These are phyloP conservation scores for Eustalomyia histrio DNA, from an alignment of 2,888 invertebrate species.

Conservation along the genomic window DNA sequence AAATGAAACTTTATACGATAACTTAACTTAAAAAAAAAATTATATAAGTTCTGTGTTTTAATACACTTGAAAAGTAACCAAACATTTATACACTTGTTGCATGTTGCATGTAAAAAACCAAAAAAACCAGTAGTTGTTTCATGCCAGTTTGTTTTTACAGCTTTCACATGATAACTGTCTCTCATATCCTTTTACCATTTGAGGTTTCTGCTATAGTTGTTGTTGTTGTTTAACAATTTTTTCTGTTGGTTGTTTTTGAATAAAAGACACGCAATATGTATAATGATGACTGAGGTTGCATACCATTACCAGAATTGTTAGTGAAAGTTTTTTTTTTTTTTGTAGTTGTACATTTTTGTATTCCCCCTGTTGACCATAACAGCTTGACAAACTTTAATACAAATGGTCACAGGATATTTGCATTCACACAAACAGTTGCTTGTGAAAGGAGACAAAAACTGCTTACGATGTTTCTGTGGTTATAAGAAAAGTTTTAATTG, in stretches of 20 bases:
- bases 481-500: slow-evolving; percentile 55
- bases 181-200: slow-evolving; percentile 38
- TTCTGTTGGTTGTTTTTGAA: slow-evolving; percentile 16
- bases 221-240: neutral
- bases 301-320: slow-evolving; percentile 44
- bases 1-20: neutral
- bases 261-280: slow-evolving; percentile 41
- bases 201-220: slow-evolving; percentile 29
- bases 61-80: neutral
- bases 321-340: slow-evolving; percentile 53
- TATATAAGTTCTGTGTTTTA: neutral
- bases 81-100: slow-evolving; percentile 38
- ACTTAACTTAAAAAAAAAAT: neutral
- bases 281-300: slow-evolving; percentile 56
- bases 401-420: slow-evolving; percentile 24
- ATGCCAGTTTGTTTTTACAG: slow-evolving; percentile 44
- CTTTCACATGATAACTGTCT: slow-evolving; percentile 44
- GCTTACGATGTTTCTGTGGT: slow-evolving; percentile 33
- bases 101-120: slow-evolving; percentile 28
- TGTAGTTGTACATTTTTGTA: neutral
- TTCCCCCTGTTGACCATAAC: neutral
- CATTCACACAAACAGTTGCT: slow-evolving; percentile 22
- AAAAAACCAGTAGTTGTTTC: slow-evolving; percentile 35
- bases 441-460: slow-evolving; percentile 20
- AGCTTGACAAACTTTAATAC: slow-evolving; percentile 43